These are phyloP conservation scores for Eupsilia transversa DNA, from an alignment of 2,888 invertebrate species.

Conservation along the genomic window DNA sequence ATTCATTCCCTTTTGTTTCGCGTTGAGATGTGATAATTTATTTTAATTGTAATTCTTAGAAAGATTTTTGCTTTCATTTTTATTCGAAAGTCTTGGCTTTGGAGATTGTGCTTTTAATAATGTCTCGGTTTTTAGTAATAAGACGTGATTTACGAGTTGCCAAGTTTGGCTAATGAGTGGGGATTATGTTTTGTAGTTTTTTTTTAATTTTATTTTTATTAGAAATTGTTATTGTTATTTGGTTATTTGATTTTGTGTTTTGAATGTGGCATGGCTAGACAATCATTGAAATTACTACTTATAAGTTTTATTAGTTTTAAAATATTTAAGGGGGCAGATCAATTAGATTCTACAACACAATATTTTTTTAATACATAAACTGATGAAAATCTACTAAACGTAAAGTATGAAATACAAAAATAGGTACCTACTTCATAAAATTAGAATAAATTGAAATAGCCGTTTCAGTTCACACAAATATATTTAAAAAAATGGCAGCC, in stretches of 20 bases:
- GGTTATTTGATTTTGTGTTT: background rate
- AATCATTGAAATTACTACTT: background rate
- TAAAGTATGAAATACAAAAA: background rate
- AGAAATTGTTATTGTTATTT: background rate
- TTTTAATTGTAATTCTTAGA: slow-evolving; percentile 77
- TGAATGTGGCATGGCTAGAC: background rate
- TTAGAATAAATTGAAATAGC: background rate
- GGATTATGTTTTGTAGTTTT: slow-evolving; percentile 32
- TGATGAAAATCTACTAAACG: background rate
- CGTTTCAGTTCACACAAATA: background rate
- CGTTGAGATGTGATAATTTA: slow-evolving; percentile 78
- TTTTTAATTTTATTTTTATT: background rate
- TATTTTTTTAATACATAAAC: background rate
- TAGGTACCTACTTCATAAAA: background rate
- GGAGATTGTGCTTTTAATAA: slow-evolving; percentile 64
- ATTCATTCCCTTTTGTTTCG: slow-evolving; percentile 73
- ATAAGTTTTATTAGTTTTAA: background rate
- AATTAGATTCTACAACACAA: background rate
- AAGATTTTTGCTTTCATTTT: slow-evolving; percentile 61
- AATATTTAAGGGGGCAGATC: background rate
- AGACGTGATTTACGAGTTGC: slow-evolving; percentile 60
- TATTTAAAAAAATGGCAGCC: background rate
- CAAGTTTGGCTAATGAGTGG: slow-evolving; percentile 46
- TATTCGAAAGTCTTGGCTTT: slow-evolving; percentile 50
- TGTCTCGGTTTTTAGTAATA: slow-evolving; percentile 62